phyloP scores from a whole-genome alignment of 2,113 vertebrate species.

The Paracanthobrama guichenoti region DNA sequence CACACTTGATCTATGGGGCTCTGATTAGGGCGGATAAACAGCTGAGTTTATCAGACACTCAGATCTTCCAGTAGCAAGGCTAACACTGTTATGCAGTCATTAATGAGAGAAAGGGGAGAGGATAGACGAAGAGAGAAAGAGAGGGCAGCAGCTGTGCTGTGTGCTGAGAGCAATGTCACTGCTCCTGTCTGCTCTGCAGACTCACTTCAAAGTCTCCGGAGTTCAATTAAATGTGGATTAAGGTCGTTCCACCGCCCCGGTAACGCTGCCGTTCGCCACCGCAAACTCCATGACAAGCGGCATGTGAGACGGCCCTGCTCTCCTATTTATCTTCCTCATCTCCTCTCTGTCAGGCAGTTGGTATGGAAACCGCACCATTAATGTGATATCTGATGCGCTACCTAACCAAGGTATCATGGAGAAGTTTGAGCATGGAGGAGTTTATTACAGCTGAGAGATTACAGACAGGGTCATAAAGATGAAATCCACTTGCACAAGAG shows the following conservation, averaged over 20 bases:
- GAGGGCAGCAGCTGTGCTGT: constrained; percentile 78
- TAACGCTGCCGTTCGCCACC: constrained; percentile 72
- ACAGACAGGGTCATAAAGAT: background rate
- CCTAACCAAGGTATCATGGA: constrained; percentile 15
- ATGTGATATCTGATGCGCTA: background rate
- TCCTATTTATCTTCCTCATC: constrained; percentile 63
- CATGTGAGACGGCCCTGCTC: constrained; percentile 22
- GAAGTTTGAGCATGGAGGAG: background rate
- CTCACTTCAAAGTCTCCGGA: constrained; percentile 98
- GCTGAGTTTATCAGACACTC: constrained; percentile 74
- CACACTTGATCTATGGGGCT: constrained; percentile 59
- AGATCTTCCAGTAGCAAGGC: constrained; percentile 65
- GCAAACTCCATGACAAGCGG: constrained; percentile 30
- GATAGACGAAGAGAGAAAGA: background rate
- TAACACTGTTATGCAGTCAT: constrained; percentile 74
- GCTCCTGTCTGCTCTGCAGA: constrained; percentile 71
- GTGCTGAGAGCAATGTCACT: constrained; percentile 13
- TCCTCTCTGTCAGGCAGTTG: constrained; percentile 72
- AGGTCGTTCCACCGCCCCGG: constrained; percentile 74
- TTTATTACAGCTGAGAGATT: background rate
- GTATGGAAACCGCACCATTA: constrained; percentile 76
- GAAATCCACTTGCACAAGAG: background rate
- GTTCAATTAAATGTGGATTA: constrained; percentile 99
- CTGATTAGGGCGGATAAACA: constrained; percentile 57
- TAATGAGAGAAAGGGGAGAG: constrained; percentile 61